Evolutionary conservation across 2,797 vertebrate genomes (phyloP).

Genomic region (Ciconia nigra): DNA sequence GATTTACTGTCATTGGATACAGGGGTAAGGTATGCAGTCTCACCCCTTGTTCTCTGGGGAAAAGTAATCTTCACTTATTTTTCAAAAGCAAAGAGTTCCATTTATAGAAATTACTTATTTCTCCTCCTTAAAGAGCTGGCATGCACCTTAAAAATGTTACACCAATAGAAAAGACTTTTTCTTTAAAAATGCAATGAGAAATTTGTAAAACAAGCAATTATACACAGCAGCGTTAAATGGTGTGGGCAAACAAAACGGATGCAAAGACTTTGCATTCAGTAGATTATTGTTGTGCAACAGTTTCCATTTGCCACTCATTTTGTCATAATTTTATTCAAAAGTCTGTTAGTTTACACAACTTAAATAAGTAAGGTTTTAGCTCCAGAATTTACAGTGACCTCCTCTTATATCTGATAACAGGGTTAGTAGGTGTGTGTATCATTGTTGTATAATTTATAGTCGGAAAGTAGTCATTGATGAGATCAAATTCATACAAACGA

Average conservation of each 20-base stretch:
- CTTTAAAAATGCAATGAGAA: background rate
- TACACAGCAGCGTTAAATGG: background rate
- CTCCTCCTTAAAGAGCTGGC: background rate
- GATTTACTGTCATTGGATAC: background rate
- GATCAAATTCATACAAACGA: constrained; percentile 90
- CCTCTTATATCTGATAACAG: constrained; percentile 89
- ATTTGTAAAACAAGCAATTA: background rate
- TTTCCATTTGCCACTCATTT: background rate
- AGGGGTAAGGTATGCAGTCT: background rate
- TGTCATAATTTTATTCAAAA: background rate
- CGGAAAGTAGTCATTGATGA: constrained; percentile 90
- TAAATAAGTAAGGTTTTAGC: background rate
- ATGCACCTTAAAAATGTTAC: background rate
- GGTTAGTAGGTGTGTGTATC: constrained; percentile 95
- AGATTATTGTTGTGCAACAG: background rate
- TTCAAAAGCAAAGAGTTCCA: background rate
- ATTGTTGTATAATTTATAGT: constrained; percentile 95
- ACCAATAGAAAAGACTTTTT: background rate
- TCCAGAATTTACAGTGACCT: constrained; percentile 70
- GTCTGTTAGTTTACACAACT: constrained; percentile 5
- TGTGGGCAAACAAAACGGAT: background rate
- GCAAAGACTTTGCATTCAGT: background rate
- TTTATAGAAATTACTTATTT: background rate
- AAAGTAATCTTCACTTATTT: background rate
- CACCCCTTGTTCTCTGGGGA: background rate